Percentiles rank a stretch among this genome's conserved stretches.
These are phyloP conservation scores for Aptenodytes forsteri DNA, from an alignment of 2,113 vertebrate species.

Conservation along the genomic window DNA sequence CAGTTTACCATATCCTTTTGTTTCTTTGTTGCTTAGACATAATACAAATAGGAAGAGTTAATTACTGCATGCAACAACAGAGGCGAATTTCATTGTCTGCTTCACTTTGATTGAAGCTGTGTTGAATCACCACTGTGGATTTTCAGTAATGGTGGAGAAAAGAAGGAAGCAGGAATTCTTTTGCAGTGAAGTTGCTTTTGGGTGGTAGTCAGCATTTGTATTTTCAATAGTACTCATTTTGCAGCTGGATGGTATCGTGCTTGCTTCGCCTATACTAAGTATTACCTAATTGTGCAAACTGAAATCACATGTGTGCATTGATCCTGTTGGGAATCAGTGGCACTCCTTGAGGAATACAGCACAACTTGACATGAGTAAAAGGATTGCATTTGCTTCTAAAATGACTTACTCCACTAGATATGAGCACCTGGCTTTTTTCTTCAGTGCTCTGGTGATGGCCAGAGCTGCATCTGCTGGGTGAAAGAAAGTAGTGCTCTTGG, in stretches of 20 bases:
- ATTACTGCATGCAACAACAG: constrained; percentile 48
- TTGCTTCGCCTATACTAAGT: neutral
- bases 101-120: constrained; percentile 19
- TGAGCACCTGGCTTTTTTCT: neutral
- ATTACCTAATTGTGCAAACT: neutral
- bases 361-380: neutral
- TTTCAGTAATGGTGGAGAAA: neutral
- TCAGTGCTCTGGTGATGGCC: neutral
- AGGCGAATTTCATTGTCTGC: constrained; percentile 5
- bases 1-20: neutral
- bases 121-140: constrained; percentile 10
- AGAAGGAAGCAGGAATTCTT: neutral
- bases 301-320: neutral
- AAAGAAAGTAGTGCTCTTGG: neutral
- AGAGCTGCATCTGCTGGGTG: neutral
- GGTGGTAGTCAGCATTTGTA: neutral
- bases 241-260: neutral
- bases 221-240: neutral
- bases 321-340: neutral
- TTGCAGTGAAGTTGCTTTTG: neutral
- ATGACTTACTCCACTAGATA: neutral
- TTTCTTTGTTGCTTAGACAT: constrained; percentile 25
- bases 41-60: constrained; percentile 63
- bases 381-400: neutral
- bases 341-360: neutral